These are phyloP conservation scores for Heterotilapia buettikoferi DNA, from an alignment of 2,113 vertebrate species.

Conservation along the genomic window DNA sequence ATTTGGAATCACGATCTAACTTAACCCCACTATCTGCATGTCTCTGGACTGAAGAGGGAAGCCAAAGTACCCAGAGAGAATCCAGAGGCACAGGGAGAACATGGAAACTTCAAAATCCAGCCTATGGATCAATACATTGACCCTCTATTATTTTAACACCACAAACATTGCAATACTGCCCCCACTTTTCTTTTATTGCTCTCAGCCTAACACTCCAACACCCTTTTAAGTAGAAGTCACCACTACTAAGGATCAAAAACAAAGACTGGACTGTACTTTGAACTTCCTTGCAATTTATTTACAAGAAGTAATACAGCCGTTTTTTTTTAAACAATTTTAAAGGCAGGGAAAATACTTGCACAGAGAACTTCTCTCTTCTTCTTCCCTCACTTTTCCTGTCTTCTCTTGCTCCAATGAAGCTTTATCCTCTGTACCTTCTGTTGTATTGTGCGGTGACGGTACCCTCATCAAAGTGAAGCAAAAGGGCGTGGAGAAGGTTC, in stretches of 20 bases:
- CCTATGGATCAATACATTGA: background rate
- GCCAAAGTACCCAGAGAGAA: background rate
- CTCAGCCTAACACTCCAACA: background rate
- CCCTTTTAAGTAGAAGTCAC: background rate
- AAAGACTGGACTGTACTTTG: background rate
- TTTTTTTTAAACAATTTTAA: background rate
- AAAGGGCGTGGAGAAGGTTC: slow-evolving; percentile 29
- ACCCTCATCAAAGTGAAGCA: slow-evolving; percentile 59
- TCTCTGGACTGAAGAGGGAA: background rate
- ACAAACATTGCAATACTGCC: background rate
- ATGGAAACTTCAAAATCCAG: background rate
- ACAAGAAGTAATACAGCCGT: background rate
- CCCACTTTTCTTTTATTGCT: background rate
- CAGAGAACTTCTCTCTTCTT: background rate
- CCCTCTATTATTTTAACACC: background rate
- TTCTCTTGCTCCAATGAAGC: slow-evolving; percentile 4
- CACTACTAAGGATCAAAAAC: background rate
- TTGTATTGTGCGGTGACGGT: slow-evolving; percentile 39
- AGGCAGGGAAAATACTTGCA: background rate
- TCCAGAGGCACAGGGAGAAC: background rate
- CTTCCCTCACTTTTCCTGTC: background rate
- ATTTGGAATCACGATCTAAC: background rate
- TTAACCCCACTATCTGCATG: fast-evolving
- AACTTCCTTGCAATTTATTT: background rate
- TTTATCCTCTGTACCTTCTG: slow-evolving; percentile 46